phyloP scores from a whole-genome alignment of 2,888 invertebrate species.

The Leucophora obtusa region DNA sequence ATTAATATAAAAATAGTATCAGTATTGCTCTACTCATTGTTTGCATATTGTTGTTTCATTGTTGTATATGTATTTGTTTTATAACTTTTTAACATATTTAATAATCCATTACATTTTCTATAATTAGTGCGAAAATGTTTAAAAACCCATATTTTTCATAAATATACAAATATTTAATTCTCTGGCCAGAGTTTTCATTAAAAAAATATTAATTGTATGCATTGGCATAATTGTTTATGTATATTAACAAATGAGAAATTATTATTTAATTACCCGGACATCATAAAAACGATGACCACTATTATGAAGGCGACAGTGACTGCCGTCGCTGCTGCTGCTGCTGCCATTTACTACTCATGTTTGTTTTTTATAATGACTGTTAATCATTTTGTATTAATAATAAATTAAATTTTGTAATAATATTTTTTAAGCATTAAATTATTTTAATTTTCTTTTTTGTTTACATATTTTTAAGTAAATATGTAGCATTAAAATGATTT shows the following conservation, averaged over 20 bases:
- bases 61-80: background rate
- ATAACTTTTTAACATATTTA: constrained; percentile 3
- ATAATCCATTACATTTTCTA: background rate
- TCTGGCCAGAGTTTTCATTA: background rate
- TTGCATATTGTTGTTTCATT: no score
- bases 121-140: background rate
- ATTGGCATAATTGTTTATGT: constrained; percentile 1
- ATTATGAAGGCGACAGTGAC: background rate
- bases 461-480: background rate
- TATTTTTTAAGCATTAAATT: background rate
- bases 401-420: background rate
- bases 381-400: background rate
- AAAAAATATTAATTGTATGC: background rate
- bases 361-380: background rate
- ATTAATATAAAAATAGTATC: no score
- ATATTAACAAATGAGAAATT: constrained; percentile 1
- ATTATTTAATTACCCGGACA: background rate
- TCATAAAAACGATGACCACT: constrained; percentile 2
- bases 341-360: background rate
- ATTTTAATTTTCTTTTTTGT: background rate
- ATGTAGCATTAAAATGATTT: background rate
- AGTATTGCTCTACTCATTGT: no score
- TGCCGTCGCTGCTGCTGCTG: background rate
- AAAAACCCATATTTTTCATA: background rate
- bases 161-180: background rate